phyloP scores from a whole-genome alignment of 2,797 vertebrate species.

The Betta splendens region DNA sequence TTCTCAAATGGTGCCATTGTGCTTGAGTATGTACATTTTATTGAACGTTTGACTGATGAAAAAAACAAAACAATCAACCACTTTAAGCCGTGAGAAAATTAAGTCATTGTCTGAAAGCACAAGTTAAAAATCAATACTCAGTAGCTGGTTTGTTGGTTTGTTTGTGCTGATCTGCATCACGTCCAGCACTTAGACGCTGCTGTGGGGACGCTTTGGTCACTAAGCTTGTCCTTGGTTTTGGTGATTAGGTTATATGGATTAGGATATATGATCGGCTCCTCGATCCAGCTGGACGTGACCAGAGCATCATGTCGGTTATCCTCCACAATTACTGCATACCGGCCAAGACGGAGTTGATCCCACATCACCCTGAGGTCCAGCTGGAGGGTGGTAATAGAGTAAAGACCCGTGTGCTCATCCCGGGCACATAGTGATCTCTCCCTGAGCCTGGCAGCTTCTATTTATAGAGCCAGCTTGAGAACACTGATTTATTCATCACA shows the following conservation, averaged over 20 bases:
- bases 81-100: too few species aligned
- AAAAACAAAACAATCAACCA: too few species aligned
- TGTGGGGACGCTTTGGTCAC: not conserved
- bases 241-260: too few species aligned
- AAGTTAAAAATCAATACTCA: too few species aligned
- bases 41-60: too few species aligned
- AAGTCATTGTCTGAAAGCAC: too few species aligned
- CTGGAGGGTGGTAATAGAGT: slow-evolving; percentile 32
- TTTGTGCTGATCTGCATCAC: too few species aligned
- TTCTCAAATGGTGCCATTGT: too few species aligned
- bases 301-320: slow-evolving; percentile 35
- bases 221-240: too few species aligned
- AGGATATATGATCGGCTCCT: slow-evolving; percentile 23
- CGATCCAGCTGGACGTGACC: slow-evolving; percentile 34
- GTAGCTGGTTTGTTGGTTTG: too few species aligned
- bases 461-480: slow-evolving; percentile 56
- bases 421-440: slow-evolving; percentile 65
- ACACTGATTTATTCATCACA: slow-evolving; percentile 62
- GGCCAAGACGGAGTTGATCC: slow-evolving; percentile 42
- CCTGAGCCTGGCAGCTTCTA: slow-evolving; percentile 46
- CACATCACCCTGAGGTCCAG: slow-evolving; percentile 5
- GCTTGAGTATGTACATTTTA: too few species aligned
- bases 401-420: slow-evolving; percentile 40
- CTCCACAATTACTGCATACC: slow-evolving; percentile 43
- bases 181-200: too few species aligned